These are phyloP conservation scores for Acrocephalus kingi DNA, from an alignment of 2,113 vertebrate species.

Conservation along the genomic window DNA sequence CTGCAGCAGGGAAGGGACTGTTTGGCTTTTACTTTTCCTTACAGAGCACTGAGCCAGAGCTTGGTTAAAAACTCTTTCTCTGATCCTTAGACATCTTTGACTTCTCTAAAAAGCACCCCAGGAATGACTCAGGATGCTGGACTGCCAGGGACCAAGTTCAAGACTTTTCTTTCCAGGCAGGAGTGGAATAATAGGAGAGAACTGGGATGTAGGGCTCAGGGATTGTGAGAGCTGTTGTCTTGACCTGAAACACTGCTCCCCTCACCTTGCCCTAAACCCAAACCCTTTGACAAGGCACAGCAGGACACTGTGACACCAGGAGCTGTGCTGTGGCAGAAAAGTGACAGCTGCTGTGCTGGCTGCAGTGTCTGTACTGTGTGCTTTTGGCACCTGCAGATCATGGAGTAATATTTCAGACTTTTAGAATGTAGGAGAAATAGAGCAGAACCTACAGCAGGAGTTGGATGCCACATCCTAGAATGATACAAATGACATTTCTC, in stretches of 20 bases:
- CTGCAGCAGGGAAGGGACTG: neutral
- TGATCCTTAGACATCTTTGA: neutral
- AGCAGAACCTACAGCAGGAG: neutral
- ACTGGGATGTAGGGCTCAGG: too few relatives aligned
- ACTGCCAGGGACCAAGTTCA: accelerated
- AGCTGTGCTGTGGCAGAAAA: neutral
- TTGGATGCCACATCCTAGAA: neutral
- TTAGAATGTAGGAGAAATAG: neutral
- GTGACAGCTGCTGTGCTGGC: neutral
- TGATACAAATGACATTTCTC: neutral
- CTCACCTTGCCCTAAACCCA: neutral
- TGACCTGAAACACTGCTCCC: neutral
- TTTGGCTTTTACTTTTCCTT: neutral
- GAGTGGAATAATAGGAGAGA: neutral
- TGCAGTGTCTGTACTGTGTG: neutral
- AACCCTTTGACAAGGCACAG: neutral
- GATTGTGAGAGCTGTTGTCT: neutral
- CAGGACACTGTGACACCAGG: neutral
- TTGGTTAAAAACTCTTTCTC: neutral
- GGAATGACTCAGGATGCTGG: neutral
- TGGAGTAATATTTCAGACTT: neutral
- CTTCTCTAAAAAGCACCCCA: neutral
- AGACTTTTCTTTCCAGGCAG: neutral
- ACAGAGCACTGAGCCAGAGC: neutral
- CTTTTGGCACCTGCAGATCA: neutral